Percentiles rank a stretch among this genome's conserved stretches.
Conservation (phyloP, 1,140 invertebrate species). For the Pectinophora gossypiella region DNA sequence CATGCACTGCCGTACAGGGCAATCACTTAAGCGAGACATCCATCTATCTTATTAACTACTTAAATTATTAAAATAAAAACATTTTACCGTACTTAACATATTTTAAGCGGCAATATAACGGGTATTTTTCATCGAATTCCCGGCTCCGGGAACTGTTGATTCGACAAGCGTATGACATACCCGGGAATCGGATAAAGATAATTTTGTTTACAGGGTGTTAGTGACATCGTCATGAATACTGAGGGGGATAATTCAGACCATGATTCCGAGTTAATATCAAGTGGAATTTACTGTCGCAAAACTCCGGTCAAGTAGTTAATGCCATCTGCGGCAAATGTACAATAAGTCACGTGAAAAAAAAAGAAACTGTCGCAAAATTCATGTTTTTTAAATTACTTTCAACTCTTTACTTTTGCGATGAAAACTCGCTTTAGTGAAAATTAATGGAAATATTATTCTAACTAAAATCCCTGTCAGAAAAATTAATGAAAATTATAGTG, state of each 20-base stretch:
- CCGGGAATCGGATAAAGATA: not conserved
- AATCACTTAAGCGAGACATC: slow-evolving; percentile 30
- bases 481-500: too few species aligned
- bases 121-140: not conserved
- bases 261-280: too few species aligned
- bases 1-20: slow-evolving; percentile 27
- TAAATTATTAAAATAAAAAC: not conserved
- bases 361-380: not conserved
- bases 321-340: too few species aligned
- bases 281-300: too few species aligned
- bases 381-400: not conserved
- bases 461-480: too few species aligned
- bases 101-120: not conserved
- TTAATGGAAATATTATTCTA: slow-evolving; percentile 7
- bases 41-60: slow-evolving; percentile 25
- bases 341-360: too few species aligned
- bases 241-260: too few species aligned
- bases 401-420: too few species aligned
- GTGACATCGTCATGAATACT: too few species aligned
- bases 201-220: too few species aligned
- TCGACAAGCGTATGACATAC: not conserved
- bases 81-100: not conserved
- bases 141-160: not conserved
- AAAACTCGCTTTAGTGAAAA: not conserved
- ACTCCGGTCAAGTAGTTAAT: too few species aligned